Evolutionary conservation across 2,888 invertebrate genomes (phyloP).

Genomic region (Marronus borbonicus): DNA sequence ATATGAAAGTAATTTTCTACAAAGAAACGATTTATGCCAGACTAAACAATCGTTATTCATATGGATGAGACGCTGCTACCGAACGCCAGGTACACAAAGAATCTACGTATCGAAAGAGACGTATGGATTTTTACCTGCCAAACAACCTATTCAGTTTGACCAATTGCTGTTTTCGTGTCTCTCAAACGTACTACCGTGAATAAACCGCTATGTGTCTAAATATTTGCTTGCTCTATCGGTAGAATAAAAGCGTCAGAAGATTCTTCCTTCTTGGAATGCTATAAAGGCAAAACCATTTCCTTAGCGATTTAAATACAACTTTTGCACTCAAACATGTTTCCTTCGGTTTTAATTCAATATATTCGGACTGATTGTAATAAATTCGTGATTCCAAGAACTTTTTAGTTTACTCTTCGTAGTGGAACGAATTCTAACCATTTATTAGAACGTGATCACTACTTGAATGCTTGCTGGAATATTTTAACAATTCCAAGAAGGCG

Average conservation of each 20-base stretch:
- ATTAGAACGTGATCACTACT: not conserved
- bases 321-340: too few species aligned
- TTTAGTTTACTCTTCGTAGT: not conserved
- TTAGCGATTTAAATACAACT: too few species aligned
- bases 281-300: too few species aligned
- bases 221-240: conserved; percentile 12
- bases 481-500: conserved; percentile 27
- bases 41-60: conserved; percentile 23
- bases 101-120: not conserved
- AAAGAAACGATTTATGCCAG: conserved; percentile 8
- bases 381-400: too few species aligned
- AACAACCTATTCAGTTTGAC: conserved; percentile 1
- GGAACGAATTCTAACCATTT: not conserved
- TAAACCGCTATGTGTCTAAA: conserved; percentile 1
- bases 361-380: too few species aligned
- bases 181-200: not conserved
- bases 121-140: conserved; percentile 28
- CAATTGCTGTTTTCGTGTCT: not conserved
- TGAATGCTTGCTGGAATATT: conserved; percentile 32
- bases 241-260: too few species aligned
- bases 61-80: conserved; percentile 6
- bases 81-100: not conserved
- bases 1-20: conserved; percentile 16
- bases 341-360: too few species aligned
- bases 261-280: too few species aligned